Percentiles rank a stretch among this genome's conserved stretches.
phyloP scores from a whole-genome alignment of 2,888 invertebrate species.

The Epiblema foenella region DNA sequence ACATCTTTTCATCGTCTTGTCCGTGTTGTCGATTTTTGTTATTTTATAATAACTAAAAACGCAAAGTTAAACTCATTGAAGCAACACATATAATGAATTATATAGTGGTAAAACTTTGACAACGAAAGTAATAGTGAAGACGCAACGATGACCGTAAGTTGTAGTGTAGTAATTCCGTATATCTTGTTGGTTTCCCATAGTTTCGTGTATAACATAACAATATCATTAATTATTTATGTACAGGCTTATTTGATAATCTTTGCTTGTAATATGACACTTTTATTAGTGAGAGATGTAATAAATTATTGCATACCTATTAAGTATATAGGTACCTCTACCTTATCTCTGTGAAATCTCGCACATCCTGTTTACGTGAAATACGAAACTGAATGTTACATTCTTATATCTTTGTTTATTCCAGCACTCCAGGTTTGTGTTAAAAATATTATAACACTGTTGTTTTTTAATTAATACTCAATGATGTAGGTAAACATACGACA shows the following conservation, averaged over 20 bases:
- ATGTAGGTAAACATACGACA: neutral
- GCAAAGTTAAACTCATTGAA: neutral
- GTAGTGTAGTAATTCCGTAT: neutral
- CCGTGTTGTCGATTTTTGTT: constrained; percentile 21
- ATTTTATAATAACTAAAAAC: neutral
- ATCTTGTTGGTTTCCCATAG: neutral
- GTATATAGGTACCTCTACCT: neutral
- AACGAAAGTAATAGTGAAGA: constrained; percentile 20
- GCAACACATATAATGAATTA: neutral
- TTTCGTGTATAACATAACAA: neutral
- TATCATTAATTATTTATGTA: neutral
- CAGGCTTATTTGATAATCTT: neutral
- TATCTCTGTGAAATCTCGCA: constrained; percentile 7
- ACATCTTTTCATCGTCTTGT: neutral
- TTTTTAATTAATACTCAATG: neutral
- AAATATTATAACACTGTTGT: neutral
- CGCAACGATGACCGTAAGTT: constrained; percentile 39
- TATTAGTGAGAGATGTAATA: constrained; percentile 4
- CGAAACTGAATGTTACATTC: neutral
- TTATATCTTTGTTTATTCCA: constrained; percentile 17
- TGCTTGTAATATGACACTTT: neutral
- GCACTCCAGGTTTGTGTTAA: constrained; percentile 26
- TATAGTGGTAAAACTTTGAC: neutral
- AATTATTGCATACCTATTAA: neutral
- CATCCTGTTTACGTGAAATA: constrained; percentile 19